phyloP scores from a whole-genome alignment of 2,797 vertebrate species.

The Sebastes steindachneri region DNA sequence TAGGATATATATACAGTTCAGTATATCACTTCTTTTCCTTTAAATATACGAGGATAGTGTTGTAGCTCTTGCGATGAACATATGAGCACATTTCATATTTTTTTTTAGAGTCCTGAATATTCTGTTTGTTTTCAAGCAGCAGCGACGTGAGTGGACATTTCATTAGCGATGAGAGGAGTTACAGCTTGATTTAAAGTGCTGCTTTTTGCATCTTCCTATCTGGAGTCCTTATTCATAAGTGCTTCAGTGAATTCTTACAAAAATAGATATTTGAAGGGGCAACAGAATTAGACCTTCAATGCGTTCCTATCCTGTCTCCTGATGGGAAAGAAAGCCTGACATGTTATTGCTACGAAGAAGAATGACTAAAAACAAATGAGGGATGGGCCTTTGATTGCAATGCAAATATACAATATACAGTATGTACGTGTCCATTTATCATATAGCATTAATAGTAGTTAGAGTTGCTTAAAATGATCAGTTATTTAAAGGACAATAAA shows the following conservation, averaged over 20 bases:
- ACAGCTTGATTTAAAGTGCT: constrained; percentile 65
- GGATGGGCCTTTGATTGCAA: constrained; percentile 6
- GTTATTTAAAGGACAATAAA: background rate
- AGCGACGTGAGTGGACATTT: constrained; percentile 20
- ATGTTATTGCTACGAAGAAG: constrained; percentile 75
- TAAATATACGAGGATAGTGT: constrained; percentile 51
- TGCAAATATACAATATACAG: constrained; percentile 3
- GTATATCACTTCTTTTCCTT: constrained; percentile 47
- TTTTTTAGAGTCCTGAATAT: constrained; percentile 45
- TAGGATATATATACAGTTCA: constrained; percentile 13
- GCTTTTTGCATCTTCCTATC: constrained; percentile 37
- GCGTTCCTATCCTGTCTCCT: constrained; percentile 7
- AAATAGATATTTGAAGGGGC: constrained; percentile 74
- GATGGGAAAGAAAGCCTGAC: constrained; percentile 43
- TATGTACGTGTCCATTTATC: background rate
- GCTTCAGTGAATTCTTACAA: constrained; percentile 68
- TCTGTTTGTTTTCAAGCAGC: constrained; percentile 57
- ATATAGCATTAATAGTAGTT: background rate
- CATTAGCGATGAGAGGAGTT: constrained; percentile 36
- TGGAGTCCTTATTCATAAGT: constrained; percentile 44
- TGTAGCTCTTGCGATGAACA: constrained; percentile 53
- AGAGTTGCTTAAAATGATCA: background rate
- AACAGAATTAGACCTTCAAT: constrained; percentile 27
- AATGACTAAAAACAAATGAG: background rate
- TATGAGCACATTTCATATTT: constrained; percentile 18